Evolutionary conservation across 2,888 invertebrate species (phyloP).

Genomic region (Chymomyza caudatula): DNA sequence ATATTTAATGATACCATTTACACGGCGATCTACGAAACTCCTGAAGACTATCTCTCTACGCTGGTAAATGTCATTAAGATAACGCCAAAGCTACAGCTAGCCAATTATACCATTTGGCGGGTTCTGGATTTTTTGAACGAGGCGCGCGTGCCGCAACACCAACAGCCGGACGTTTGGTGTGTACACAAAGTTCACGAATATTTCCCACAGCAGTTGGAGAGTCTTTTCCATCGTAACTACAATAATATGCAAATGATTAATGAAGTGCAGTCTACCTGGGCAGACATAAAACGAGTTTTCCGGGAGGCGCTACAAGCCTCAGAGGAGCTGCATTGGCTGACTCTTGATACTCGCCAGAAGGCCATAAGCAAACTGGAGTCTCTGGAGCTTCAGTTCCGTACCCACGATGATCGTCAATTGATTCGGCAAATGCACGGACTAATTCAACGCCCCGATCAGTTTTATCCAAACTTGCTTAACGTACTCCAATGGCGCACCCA

Average conservation of each 20-base stretch:
- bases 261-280: slow-evolving; percentile 73
- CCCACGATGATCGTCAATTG: slow-evolving; percentile 47
- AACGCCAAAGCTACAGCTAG: slow-evolving; percentile 71
- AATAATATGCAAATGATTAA: slow-evolving; percentile 70
- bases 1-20: slow-evolving; percentile 72
- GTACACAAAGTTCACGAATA: slow-evolving; percentile 62
- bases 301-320: slow-evolving; percentile 66
- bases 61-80: slow-evolving; percentile 66
- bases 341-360: slow-evolving; percentile 63
- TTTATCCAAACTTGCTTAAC: slow-evolving; percentile 63
- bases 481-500: slow-evolving; percentile 67
- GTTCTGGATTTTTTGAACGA: slow-evolving; percentile 66
- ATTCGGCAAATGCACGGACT: slow-evolving; percentile 56
- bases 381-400: slow-evolving; percentile 59
- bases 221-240: slow-evolving; percentile 70
- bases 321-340: slow-evolving; percentile 62
- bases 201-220: slow-evolving; percentile 74
- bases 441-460: slow-evolving; percentile 42
- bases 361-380: slow-evolving; percentile 65
- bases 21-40: slow-evolving; percentile 69
- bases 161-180: slow-evolving; percentile 62
- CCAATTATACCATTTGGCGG: slow-evolving; percentile 76
- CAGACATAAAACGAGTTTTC: slow-evolving; percentile 69
- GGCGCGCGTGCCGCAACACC: slow-evolving; percentile 42
- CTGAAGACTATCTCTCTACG: slow-evolving; percentile 68